These are phyloP conservation scores for Bugula neritina DNA, from an alignment of 2,888 invertebrate species.

Conservation along the genomic window DNA sequence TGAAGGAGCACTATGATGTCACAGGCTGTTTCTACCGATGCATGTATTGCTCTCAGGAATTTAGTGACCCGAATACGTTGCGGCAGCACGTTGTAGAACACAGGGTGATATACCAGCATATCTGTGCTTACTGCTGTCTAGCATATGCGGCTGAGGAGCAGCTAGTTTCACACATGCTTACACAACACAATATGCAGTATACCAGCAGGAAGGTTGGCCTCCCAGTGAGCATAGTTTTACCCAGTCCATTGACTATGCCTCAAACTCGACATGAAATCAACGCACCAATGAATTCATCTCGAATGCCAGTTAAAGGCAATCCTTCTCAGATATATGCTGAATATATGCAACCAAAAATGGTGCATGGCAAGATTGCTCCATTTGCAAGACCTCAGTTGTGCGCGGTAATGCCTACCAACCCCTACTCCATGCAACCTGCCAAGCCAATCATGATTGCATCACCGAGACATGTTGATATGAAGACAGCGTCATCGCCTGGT, in stretches of 20 bases:
- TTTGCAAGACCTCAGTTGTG: neutral
- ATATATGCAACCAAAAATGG: slow-evolving; percentile 7
- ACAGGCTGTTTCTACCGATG: neutral
- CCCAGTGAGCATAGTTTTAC: slow-evolving; percentile 13
- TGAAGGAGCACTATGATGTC: neutral
- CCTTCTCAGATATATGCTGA: neutral
- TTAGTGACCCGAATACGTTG: slow-evolving; percentile 2
- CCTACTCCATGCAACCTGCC: neutral
- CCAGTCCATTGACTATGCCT: neutral
- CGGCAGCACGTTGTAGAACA: slow-evolving; percentile 17
- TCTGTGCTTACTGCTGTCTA: slow-evolving; percentile 2
- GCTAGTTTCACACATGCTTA: slow-evolving; percentile 4
- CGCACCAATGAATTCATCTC: neutral
- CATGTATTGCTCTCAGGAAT: slow-evolving; percentile 14
- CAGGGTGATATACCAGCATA: neutral
- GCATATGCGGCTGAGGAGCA: slow-evolving; percentile 1
- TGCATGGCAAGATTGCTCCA: neutral
- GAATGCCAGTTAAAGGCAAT: neutral
- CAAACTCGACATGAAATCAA: neutral
- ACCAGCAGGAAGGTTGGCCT: neutral
- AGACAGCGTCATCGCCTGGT: neutral
- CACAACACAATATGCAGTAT: neutral
- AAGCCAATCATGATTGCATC: neutral
- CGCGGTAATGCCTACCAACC: too few species aligned
- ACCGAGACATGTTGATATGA: neutral